These are phyloP conservation scores for Sphinx pinastri DNA, from an alignment of 2,888 invertebrate species.

Conservation along the genomic window DNA sequence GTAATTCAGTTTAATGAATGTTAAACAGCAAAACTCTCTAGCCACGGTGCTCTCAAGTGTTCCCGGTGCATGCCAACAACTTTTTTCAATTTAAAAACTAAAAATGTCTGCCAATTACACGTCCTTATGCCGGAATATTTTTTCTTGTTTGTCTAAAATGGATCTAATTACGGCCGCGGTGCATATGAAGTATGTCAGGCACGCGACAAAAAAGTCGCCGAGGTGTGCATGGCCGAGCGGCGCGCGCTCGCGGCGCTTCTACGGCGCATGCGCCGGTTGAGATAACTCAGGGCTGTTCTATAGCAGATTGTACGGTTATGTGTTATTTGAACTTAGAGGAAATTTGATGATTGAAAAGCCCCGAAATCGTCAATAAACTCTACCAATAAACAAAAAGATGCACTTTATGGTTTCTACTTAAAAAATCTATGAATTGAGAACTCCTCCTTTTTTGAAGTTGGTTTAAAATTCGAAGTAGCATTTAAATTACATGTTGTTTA, in stretches of 20 bases:
- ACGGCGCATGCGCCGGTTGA: slow-evolving; percentile 31
- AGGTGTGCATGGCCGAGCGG: slow-evolving; percentile 49
- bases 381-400: no score
- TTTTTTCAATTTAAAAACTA: slow-evolving; percentile 34
- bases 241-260: slow-evolving; percentile 34
- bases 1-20: slow-evolving; percentile 15
- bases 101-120: slow-evolving; percentile 54
- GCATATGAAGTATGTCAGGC: slow-evolving; percentile 46
- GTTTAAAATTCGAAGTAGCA: no score
- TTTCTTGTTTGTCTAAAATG: slow-evolving; percentile 51
- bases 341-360: no score
- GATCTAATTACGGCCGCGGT: slow-evolving; percentile 57
- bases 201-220: slow-evolving; percentile 52
- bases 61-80: slow-evolving; percentile 25
- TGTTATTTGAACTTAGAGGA: no score
- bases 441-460: no score
- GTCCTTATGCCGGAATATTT: slow-evolving; percentile 48
- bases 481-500: no score
- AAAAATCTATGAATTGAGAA: no score
- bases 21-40: not conserved
- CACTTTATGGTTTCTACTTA: no score
- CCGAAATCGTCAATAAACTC: no score
- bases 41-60: slow-evolving; percentile 8
- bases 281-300: slow-evolving; percentile 40
- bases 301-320: not conserved